Base-by-base conservation (phyloP, 2,113 vertebrate genomes). In the Hypanus sabinus region DNA sequence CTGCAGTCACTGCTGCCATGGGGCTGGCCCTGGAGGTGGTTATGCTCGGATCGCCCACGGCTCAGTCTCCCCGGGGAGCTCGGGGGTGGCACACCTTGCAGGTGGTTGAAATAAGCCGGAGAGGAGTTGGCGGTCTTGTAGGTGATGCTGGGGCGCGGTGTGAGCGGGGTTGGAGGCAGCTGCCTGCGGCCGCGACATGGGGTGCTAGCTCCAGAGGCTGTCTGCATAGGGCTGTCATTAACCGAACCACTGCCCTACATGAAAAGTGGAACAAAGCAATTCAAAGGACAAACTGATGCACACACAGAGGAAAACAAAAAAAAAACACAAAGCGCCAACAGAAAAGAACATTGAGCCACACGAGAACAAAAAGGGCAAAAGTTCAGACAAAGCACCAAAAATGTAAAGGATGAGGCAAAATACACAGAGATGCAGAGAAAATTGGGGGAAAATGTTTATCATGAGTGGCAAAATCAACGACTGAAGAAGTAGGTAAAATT, bases 121-220 rank as follows among this genome's bases (percentile, higher is more conserved):
- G 98, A 98, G 94, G 98, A 98, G 96, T 98, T 97, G 95, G 98
- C 98, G 90, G 98, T 99, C 97, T 98, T 98, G 97, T 98, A 99
- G 95, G 98, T 97, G 96, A 99, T 97, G 95, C 97, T 98, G 94
- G 98, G 98, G 11, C 98, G 98, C 10, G 98, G 98, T 94, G 97
- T 98, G 95, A 97, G 96, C 65, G 98, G 98, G 91, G 98, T 99
- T 97, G 98, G 98, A 93, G 98, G 98, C 94, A 99, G 98, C 97
- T 98, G 98, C 95, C 98, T 98, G 95, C 98, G 98, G 94, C 98
- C 98, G 4, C 97, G 97, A 96, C 97, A 98, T 0, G 98, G 97
- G 94, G 97, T 98, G 97, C 98, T 98, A 96, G 97, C 97, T 97
- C 97, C 97, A 96, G 98, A 98, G 96, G 97, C 98, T 95, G 97